These are phyloP conservation scores for Oreochromis tanganicae DNA, from an alignment of 2,113 vertebrate genomes.

Conservation along the genomic window DNA sequence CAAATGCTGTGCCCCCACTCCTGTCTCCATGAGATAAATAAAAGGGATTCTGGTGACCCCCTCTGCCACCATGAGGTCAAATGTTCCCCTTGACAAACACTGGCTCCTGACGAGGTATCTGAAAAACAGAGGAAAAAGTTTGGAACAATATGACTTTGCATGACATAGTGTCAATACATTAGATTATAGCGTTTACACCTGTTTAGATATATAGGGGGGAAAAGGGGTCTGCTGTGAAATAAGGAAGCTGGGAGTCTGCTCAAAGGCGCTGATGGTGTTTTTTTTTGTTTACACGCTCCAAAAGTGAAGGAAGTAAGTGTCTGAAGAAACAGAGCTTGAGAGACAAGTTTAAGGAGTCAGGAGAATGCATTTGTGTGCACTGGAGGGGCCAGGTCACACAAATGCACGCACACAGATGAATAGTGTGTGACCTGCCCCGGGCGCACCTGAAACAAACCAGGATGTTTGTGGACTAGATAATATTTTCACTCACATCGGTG, in stretches of 20 bases:
- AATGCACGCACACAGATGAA: not conserved
- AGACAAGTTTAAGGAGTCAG: not conserved
- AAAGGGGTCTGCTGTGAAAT: not conserved
- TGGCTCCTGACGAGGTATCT: not conserved
- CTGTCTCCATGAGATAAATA: not conserved
- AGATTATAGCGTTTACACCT: not conserved
- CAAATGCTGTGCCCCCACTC: not conserved
- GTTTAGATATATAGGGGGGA: fast-evolving
- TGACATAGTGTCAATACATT: not conserved
- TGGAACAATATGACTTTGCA: not conserved
- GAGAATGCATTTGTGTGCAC: not conserved
- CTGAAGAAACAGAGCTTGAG: not conserved
- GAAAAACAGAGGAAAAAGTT: not conserved
- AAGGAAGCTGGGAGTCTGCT: not conserved
- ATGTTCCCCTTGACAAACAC: not conserved
- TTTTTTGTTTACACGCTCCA: not conserved
- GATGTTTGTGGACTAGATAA: not conserved
- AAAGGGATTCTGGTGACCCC: not conserved
- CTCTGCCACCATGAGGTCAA: not conserved
- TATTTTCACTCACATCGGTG: not conserved
- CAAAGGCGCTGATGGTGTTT: not conserved
- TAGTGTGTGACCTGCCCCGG: not conserved
- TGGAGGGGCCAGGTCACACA: not conserved
- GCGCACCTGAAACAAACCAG: not conserved
- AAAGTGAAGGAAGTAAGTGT: not conserved